These are phyloP conservation scores for Trichogramma evanescens DNA, from an alignment of 2,888 invertebrate species.

Conservation along the genomic window DNA sequence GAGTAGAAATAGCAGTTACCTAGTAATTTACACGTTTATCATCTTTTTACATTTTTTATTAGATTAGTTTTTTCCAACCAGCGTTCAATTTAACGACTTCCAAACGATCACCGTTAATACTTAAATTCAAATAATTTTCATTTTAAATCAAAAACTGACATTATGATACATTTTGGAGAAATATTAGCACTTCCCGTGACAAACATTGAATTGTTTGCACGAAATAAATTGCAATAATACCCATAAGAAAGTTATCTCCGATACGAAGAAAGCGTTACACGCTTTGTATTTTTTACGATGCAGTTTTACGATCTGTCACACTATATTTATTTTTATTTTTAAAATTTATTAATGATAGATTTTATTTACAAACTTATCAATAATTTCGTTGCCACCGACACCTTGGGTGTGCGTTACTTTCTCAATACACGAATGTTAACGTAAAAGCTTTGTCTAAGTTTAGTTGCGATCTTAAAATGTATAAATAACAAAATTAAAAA, in stretches of 20 bases:
- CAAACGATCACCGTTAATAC: neutral
- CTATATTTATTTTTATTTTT: conserved; percentile 7
- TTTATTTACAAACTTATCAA: conserved; percentile 23
- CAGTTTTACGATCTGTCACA: conserved; percentile 2
- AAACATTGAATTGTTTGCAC: conserved; percentile 11
- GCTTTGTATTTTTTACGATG: conserved; percentile 13
- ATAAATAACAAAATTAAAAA: conserved; percentile 12
- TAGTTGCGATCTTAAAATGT: conserved; percentile 16
- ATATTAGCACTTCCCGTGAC: conserved; percentile 8
- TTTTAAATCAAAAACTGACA: conserved; percentile 5
- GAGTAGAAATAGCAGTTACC: conserved; percentile 29
- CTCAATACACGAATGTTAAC: no score
- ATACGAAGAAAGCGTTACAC: conserved; percentile 23
- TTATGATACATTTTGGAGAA: conserved; percentile 13
- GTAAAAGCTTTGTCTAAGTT: neutral
- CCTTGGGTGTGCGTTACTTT: conserved; percentile 16
- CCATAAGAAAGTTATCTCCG: conserved; percentile 19
- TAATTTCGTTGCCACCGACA: conserved; percentile 27
- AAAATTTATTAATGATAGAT: conserved; percentile 20
- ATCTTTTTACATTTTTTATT: conserved; percentile 23
- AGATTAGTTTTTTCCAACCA: no score
- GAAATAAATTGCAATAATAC: neutral
- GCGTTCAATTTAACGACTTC: no score
- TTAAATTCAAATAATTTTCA: conserved; percentile 4
- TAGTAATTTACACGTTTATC: conserved; percentile 28